Evolutionary conservation across 2,888 invertebrate genomes (phyloP), one percentile per base, ranked within the genome.

Genomic region (Apamea crenata): DNA sequence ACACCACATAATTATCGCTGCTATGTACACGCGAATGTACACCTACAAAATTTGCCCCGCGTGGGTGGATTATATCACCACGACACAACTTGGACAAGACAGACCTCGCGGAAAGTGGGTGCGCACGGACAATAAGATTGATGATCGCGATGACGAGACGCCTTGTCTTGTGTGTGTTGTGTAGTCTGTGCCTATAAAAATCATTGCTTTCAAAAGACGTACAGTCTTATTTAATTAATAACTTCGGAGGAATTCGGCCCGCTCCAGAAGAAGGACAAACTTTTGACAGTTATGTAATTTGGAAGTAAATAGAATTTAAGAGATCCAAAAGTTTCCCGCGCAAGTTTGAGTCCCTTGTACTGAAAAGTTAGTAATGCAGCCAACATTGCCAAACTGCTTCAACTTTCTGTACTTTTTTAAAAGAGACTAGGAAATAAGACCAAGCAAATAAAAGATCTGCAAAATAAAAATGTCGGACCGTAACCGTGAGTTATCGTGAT

Each of bases 281-380:
- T 87, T 81, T 74, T 66, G 71, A 72, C 79, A 87, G 65, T 77
- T 82, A 47, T 66, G 25, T 77, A 74, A 87, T 78, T 80, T 75
- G 65, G 21, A 71, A 85, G 67, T 73, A 83, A 79, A 81, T 79
- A 78, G 59, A 82, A 68, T 74, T 80, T 66, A 67, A 73, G 68
- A 83, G 50, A 74, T 73, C 29, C 56, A 59, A 65, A 67, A 80
- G 56, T 74, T 76, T 18, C 36, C 53, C 29, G 66, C 18, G 7
- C 14, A 74, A 77, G 44, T 78, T 75, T 40, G 25, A 80, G 65
- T 63, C 59, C 47, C 44, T 75, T 61, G 29, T 70, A 85, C 63
- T 78, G 66, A 44, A 76, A 83, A 85, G 61, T 83, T 61, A 69
- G 53, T 75, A 75, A 78, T 70, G 73, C 73, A 71, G 66, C 29